These are phyloP conservation scores for Lemur catta DNA, from an alignment of 2,797 vertebrate species.

Conservation along the genomic window DNA sequence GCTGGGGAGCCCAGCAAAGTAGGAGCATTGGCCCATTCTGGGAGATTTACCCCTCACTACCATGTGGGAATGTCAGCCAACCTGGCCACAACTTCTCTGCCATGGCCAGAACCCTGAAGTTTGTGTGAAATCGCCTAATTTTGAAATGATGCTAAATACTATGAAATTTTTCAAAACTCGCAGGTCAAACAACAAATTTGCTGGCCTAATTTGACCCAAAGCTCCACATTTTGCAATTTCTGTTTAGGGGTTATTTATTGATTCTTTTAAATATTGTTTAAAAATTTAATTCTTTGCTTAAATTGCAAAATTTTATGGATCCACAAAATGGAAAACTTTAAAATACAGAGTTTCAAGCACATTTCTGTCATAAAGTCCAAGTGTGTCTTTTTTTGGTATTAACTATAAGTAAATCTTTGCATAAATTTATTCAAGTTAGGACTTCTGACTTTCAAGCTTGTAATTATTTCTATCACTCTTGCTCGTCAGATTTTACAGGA, in stretches of 20 bases:
- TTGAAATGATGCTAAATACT: background rate
- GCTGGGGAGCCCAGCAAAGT: too few species aligned
- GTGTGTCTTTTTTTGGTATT: background rate
- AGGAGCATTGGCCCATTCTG: fast-evolving
- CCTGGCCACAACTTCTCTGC: background rate
- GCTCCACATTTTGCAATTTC: background rate
- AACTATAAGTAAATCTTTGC: background rate
- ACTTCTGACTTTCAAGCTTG: background rate
- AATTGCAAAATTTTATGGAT: background rate
- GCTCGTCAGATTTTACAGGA: background rate
- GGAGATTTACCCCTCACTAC: background rate
- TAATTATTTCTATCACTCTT: background rate
- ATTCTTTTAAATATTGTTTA: background rate
- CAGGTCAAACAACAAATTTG: background rate
- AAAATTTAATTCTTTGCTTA: background rate
- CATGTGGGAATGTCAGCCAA: background rate
- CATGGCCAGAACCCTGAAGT: background rate
- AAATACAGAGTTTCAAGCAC: background rate
- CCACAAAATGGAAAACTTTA: background rate
- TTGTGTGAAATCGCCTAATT: background rate
- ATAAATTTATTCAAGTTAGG: background rate
- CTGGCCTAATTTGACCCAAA: background rate
- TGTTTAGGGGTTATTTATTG: background rate
- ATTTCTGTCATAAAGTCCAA: background rate
- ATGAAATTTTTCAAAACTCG: background rate